These are phyloP conservation scores for Platycercus adscitus DNA, from an alignment of 2,113 vertebrate species.

Conservation along the genomic window DNA sequence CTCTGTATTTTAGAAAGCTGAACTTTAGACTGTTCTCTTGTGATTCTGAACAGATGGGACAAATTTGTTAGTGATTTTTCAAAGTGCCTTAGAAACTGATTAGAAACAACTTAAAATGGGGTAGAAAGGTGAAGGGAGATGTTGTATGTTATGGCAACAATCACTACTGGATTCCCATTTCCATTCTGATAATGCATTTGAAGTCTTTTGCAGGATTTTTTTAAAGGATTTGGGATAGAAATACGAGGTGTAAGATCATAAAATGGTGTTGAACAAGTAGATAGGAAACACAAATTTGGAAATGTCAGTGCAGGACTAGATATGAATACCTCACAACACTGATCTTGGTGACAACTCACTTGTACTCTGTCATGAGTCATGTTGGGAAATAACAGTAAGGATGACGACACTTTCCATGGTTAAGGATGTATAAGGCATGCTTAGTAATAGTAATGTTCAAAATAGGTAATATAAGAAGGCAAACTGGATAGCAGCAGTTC, in stretches of 20 bases:
- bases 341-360: not conserved
- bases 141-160: not conserved
- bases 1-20: not conserved
- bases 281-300: not conserved
- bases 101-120: not conserved
- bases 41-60: not conserved
- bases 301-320: not conserved
- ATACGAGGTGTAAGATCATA: fast-evolving
- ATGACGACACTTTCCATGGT: not conserved
- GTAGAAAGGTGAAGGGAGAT: not conserved
- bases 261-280: not conserved
- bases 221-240: not conserved
- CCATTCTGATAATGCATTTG: not conserved
- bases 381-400: not conserved
- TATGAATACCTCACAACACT: not conserved
- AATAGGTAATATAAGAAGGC: not conserved
- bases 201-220: not conserved
- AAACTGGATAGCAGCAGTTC: not conserved
- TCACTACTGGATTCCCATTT: not conserved
- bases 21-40: not conserved
- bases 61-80: not conserved
- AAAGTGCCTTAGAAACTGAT: not conserved
- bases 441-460: not conserved
- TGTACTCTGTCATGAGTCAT: not conserved
- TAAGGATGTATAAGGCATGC: not conserved